Base-by-base conservation (phyloP, 2,113 vertebrate species). In the Cottus gobio region DNA sequence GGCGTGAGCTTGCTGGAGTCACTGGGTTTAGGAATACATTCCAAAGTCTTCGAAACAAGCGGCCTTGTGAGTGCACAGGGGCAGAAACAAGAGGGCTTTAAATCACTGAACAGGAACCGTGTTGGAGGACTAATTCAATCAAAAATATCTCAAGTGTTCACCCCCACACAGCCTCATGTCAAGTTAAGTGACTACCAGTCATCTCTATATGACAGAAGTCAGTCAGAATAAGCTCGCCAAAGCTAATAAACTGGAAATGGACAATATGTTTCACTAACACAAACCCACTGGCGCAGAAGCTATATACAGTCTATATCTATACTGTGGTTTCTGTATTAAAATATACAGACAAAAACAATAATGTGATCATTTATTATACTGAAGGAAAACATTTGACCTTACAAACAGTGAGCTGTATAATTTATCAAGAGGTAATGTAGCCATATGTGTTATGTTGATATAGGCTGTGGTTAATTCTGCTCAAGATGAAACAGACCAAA, bases 21-120 rank as follows among this genome's bases (percentile, higher is more conserved):
- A 94, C 73, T 83, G 91, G 84, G 95, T 95, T 95, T 94, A 95
- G 91, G 83, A 95, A 94, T 95, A 94, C 94, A 95, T 94, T 95
- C 93, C 93, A 88, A 80, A 82, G 86, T 74, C 77, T 91, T 85
- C 52, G 84, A 89, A 93, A 93, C 90, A 93, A 90, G 90, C 83
- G 50, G 71, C 90, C 91, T 91, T 93, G 91, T 94, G 91, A 91
- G 83, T 79, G 86, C 66, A 82, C 84, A 73, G 81, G 78, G 85
- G 80, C 81, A 83, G 82, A 87, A 90, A 85, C 84, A 89, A 90
- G 93, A 89, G 82, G 72, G 85, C 88, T 91, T 91, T 88, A 93
- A 92, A 88, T 91, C 91, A 89, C 60, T 86, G 88, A 90, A 85
- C 85, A 92, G 90, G 85, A 91, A 90, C 89, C 73, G 77, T 15